Conservation (phyloP, 2,797 vertebrate genomes). For the Mionectes olivaceus region DNA sequence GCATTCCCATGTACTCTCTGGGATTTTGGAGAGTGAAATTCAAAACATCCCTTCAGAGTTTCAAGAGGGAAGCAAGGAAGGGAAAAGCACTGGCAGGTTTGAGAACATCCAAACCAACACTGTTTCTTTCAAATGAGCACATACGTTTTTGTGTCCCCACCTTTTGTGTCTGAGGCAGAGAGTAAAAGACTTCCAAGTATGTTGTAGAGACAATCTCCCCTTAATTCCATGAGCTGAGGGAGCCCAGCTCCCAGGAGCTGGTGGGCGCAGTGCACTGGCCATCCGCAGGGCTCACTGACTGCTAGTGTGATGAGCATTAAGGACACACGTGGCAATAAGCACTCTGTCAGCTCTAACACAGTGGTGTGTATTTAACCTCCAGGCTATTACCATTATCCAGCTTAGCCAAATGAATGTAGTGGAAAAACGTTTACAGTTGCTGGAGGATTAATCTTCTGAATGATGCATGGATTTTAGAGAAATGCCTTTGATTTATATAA, state of each 20-base stretch:
- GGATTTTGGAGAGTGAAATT: neutral
- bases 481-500: slow-evolving; percentile 68
- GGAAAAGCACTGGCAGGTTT: neutral
- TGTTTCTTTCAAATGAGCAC: neutral
- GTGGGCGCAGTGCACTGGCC: neutral
- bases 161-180: neutral
- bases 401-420: slow-evolving; percentile 29
- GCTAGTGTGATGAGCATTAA: neutral
- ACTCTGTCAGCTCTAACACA: neutral
- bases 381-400: slow-evolving; percentile 34
- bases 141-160: fast-evolving
- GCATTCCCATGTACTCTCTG: neutral
- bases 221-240: neutral
- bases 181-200: neutral
- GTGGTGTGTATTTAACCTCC: slow-evolving; percentile 20
- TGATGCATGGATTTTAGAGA: slow-evolving; percentile 37
- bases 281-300: neutral
- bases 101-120: fast-evolving
- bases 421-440: slow-evolving; percentile 62
- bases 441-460: slow-evolving; percentile 55
- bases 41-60: neutral
- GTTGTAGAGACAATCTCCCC: neutral
- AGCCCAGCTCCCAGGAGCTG: neutral
- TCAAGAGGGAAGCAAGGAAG: neutral
- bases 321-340: neutral